These are phyloP conservation scores for Brachypteracias leptosomus DNA, from an alignment of 2,113 vertebrate species.

Conservation along the genomic window DNA sequence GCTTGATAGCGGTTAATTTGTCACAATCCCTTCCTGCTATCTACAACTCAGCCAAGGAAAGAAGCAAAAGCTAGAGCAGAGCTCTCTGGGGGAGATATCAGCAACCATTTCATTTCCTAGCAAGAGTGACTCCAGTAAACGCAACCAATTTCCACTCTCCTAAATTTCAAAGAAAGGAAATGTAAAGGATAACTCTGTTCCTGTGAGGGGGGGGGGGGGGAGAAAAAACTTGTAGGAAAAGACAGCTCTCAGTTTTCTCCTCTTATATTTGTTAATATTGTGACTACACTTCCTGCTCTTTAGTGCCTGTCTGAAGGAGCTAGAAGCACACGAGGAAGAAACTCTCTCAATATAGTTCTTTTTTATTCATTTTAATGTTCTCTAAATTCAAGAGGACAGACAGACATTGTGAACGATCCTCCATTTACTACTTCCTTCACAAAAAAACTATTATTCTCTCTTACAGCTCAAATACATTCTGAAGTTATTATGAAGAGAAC, in stretches of 20 bases:
- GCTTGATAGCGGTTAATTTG: background rate
- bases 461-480: background rate
- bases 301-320: background rate
- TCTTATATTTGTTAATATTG: background rate
- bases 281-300: background rate
- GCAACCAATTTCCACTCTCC: background rate
- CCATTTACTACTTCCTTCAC: background rate
- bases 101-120: background rate
- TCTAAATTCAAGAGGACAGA: background rate
- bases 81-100: background rate
- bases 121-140: background rate
- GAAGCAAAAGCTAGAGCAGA: background rate
- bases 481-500: background rate
- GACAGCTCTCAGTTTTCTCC: background rate
- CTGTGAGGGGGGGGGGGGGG: rapidly evolving
- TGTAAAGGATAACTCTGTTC: background rate
- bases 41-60: background rate
- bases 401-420: background rate
- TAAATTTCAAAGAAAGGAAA: background rate
- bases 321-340: background rate
- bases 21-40: background rate
- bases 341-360: background rate
- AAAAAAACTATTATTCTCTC: background rate
- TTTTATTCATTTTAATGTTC: background rate
- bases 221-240: background rate